Conservation (phyloP, 64 coral and sea anemone species). For the Montipora efflorescens region DNA sequence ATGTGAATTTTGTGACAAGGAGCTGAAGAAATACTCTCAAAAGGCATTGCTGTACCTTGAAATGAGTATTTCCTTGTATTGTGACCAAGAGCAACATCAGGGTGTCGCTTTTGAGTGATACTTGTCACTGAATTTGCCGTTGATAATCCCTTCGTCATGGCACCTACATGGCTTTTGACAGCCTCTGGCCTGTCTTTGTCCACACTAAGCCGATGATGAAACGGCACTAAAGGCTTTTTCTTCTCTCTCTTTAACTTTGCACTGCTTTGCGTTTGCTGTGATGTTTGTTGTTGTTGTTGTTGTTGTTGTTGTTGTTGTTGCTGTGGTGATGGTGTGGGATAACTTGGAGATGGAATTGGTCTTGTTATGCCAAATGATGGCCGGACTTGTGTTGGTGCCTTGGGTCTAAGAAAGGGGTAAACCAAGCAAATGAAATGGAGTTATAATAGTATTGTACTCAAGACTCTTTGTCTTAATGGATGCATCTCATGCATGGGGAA, state of each 20-base stretch:
- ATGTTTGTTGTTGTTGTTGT: constrained; percentile 34
- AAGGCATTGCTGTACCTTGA: constrained; percentile 36
- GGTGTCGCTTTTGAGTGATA: constrained; percentile 79
- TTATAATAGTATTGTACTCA: neutral
- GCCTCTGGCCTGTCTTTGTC: constrained; percentile 77
- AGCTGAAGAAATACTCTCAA: constrained; percentile 5
- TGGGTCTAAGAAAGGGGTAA: constrained; percentile 65
- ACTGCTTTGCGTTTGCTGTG: constrained; percentile 65
- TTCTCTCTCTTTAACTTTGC: constrained; percentile 98
- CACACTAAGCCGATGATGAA: constrained; percentile 85
- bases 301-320: constrained; percentile 61
- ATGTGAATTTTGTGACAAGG: constrained; percentile 19
- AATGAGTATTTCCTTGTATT: constrained; percentile 72
- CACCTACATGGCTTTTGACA: constrained; percentile 75
- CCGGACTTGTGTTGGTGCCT: constrained; percentile 83
- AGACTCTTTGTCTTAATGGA: neutral
- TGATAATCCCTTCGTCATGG: constrained; percentile 87
- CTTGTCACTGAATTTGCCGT: constrained; percentile 78
- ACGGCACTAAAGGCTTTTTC: constrained; percentile 88
- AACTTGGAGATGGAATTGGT: constrained; percentile 84
- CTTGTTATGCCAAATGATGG: constrained; percentile 95
- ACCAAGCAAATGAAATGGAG: neutral
- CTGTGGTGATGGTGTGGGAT: constrained; percentile 67
- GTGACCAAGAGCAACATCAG: constrained; percentile 60
- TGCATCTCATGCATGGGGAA: no score